Evolutionary conservation across 2,113 vertebrate genomes (phyloP), one percentile per base, ranked within the genome.

Genomic region (Labrus mixtus): DNA sequence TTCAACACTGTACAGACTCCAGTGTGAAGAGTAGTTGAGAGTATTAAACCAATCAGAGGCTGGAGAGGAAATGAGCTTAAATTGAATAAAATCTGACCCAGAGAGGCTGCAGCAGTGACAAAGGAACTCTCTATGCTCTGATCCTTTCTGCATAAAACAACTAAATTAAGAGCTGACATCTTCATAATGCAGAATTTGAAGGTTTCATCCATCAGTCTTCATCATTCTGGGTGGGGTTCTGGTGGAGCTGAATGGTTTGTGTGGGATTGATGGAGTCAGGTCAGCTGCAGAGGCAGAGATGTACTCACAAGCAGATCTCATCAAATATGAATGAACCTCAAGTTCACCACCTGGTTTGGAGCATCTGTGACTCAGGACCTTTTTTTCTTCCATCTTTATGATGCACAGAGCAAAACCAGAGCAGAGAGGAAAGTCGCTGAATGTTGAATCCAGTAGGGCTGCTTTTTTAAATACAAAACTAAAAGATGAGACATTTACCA

Each of bases 301-400:
- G 16, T 73, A 57, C 64, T 81, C 63, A 82, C 55, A 23, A 23
- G 56, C 39, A 23, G 73, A 53, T 61, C 67, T 79, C 84, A 91
- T 93, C 80, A 91, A 93, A 91, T 87, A 93, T 91, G 79, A 85
- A 93, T 89, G 80, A 86, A 68, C 46, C 39, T 59, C 60, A 66
- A 83, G 68, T 79, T 83, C 76, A 77, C 85, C 89, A 87, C 80
- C 85, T 93, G 88, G 81, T 55, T 12, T 22, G 39, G 29, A 50
- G 75, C 51, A 60, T 36, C 55, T 69, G 63, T 73, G 64, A 29
- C 61, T 60, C 53, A 33, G 10, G 15, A 4, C 23, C 45, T 0
- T 29, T 0, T 29, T 43, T 57, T 54, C 43, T 12, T 41, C n/a
- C 12, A 10, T 11, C 50, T 76, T 36, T 62, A 22, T 22, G 65